Evolutionary conservation across 2,888 invertebrate species (phyloP).

Genomic region (Euzophera pinguis): DNA sequence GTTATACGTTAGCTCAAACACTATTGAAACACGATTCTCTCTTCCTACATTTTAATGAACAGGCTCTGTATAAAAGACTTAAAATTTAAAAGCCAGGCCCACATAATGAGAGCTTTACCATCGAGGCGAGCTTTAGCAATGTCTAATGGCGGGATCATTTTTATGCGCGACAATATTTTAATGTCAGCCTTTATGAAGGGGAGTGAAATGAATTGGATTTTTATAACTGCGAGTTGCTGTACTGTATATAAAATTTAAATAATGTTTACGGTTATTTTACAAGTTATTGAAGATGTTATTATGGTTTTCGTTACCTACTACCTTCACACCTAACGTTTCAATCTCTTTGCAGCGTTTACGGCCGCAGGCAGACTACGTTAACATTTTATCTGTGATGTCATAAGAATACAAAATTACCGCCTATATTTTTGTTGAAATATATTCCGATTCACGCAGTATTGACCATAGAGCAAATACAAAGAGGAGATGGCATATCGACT

Average conservation of each 20-base stretch:
- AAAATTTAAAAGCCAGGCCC: slow-evolving; percentile 11
- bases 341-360: no score
- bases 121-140: slow-evolving; percentile 3
- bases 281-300: no score
- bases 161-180: slow-evolving; percentile 14
- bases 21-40: neutral
- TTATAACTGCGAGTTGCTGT: slow-evolving; percentile 3
- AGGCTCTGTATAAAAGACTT: slow-evolving; percentile 6
- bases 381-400: no score
- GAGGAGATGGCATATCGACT: no score
- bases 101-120: slow-evolving; percentile 9
- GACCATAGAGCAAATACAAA: no score
- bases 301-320: no score
- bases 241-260: neutral
- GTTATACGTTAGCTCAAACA: neutral
- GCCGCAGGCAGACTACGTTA: no score
- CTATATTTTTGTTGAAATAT: no score
- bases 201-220: slow-evolving; percentile 12
- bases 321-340: no score
- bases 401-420: no score
- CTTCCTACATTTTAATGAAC: slow-evolving; percentile 5
- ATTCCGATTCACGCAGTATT: no score
- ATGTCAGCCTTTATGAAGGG: slow-evolving; percentile 8
- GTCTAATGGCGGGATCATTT: slow-evolving; percentile 12
- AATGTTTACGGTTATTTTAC: neutral